phyloP scores from a whole-genome alignment of 2,888 invertebrate species.

The Agrochola circellaris region DNA sequence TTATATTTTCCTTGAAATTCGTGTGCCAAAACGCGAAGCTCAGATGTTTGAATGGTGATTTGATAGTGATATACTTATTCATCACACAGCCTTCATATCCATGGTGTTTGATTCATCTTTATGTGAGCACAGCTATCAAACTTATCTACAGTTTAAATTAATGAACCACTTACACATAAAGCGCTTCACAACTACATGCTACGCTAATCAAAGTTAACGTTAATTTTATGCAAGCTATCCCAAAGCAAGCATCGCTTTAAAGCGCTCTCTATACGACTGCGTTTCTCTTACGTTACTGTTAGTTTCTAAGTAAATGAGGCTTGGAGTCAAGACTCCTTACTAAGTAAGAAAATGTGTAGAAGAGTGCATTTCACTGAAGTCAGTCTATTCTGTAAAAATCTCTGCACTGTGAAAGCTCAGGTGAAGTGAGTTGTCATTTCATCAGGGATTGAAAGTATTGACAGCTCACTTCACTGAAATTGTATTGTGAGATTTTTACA shows the following conservation, averaged over 20 bases:
- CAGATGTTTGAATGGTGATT: neutral
- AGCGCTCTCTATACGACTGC: conserved; percentile 36
- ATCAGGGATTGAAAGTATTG: no score
- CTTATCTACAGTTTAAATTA: neutral
- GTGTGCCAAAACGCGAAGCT: neutral
- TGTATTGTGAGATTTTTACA: no score
- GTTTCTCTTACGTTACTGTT: conserved; percentile 59
- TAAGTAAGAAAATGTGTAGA: conserved; percentile 8
- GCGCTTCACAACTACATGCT: conserved; percentile 6
- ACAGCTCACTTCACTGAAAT: neutral
- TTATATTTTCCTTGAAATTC: neutral
- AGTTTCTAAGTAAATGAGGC: conserved; percentile 68
- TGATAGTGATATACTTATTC: neutral
- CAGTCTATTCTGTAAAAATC: no score
- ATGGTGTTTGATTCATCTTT: neutral
- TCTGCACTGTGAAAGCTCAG: no score
- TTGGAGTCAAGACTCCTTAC: conserved; percentile 17
- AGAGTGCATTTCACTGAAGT: conserved; percentile 1
- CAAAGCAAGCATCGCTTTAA: conserved; percentile 44
- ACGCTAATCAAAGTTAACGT: conserved; percentile 18
- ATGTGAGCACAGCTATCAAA: neutral
- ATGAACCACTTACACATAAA: neutral
- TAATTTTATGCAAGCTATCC: conserved; percentile 44
- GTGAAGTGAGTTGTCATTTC: no score
- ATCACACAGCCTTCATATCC: neutral